Base-by-base conservation (phyloP, 1,140 invertebrate genomes). In the Pogonomyrmex barbatus region DNA sequence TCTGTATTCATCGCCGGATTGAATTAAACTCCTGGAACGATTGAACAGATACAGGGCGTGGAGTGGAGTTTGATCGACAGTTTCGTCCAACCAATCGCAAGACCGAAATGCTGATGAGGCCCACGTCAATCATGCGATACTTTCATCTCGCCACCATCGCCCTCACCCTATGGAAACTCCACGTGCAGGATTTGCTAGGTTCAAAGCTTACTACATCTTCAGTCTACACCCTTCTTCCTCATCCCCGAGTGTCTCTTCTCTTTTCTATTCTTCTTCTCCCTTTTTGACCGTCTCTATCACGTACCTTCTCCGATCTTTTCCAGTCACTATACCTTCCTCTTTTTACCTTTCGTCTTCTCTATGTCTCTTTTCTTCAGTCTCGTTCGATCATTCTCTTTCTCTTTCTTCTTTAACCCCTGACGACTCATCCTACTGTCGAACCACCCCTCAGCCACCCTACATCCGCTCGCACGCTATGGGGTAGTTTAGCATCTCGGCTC, bases 81-180 rank as follows among this genome's bases (percentile, higher is more conserved):
- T 91, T 94, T 91, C 91, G 94, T 94, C 93, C 93, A 93, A 92
- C 95, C 95, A 95, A 95, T 95, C 93, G 93, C 92, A 91, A 93
- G 92, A 92, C 92, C 91, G 92, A 94, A 95, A 95, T 95, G 93
- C 93, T 95, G 94, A 95, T 95, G 94, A 95, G 95, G 94, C 92
- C 93, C 94, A 91, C 93, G 94, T 95, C 95, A 94, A 95, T 95
- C 94, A 95, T 92, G 92, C 92, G 86, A 90, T 88, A 91, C 90
- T 92, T 93, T 92, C 87, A 90, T 93, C 92, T 93, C 87, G 76
- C 86, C 87, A 62, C 58, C 63, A 68, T 70, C 85, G 52, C 73
- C 77, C 88, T 88, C 93, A 52, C 89, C 92, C 85, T 88, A 90
- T 90, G 88, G 90, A 91, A 92, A 92, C 88, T 90, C 92, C 92